Evolutionary conservation across 2,113 vertebrate genomes (phyloP).

Genomic region (Aphyosemion australe): DNA sequence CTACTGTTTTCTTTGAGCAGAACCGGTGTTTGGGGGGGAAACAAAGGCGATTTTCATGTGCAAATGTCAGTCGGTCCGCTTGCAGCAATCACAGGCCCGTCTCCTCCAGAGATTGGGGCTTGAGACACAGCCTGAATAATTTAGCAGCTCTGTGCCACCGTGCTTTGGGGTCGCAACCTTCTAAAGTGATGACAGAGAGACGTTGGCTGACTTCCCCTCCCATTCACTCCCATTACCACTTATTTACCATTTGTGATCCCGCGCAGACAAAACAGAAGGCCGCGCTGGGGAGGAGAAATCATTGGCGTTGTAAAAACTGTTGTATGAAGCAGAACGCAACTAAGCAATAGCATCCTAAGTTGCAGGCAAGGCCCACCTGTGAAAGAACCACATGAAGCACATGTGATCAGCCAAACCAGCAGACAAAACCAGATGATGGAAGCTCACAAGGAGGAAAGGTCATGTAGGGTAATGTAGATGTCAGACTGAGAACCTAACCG

Average conservation of each 20-base stretch:
- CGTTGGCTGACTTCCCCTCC: constrained; percentile 70
- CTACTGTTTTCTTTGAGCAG: constrained; percentile 76
- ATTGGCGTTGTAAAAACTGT: constrained; percentile 71
- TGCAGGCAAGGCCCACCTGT: constrained; percentile 41
- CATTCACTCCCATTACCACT: constrained; percentile 81
- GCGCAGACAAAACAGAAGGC: constrained; percentile 69
- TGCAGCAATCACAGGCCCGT: constrained; percentile 80
- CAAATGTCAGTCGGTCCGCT: constrained; percentile 85
- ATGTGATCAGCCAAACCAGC: constrained; percentile 51
- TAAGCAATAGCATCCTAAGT: constrained; percentile 60
- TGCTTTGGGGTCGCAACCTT: constrained; percentile 82
- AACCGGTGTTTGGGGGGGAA: constrained; percentile 73
- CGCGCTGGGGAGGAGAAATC: constrained; percentile 59
- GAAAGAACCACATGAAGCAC: constrained; percentile 56
- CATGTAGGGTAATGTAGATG: constrained; percentile 49
- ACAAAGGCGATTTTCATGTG: constrained; percentile 83
- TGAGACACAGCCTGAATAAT: constrained; percentile 83
- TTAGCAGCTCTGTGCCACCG: constrained; percentile 81
- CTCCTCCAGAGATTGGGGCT: constrained; percentile 78
- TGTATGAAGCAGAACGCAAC: constrained; percentile 68
- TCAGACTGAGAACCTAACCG: constrained; percentile 32
- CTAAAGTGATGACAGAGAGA: constrained; percentile 84
- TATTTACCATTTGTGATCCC: constrained; percentile 78
- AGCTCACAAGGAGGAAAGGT: constrained; percentile 55
- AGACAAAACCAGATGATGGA: constrained; percentile 58